A percentile compares a stretch with the other conserved stretches of the same genome.
These are phyloP conservation scores for Sminthopsis crassicaudata DNA, from an alignment of 2,113 vertebrate genomes.

Conservation along the genomic window DNA sequence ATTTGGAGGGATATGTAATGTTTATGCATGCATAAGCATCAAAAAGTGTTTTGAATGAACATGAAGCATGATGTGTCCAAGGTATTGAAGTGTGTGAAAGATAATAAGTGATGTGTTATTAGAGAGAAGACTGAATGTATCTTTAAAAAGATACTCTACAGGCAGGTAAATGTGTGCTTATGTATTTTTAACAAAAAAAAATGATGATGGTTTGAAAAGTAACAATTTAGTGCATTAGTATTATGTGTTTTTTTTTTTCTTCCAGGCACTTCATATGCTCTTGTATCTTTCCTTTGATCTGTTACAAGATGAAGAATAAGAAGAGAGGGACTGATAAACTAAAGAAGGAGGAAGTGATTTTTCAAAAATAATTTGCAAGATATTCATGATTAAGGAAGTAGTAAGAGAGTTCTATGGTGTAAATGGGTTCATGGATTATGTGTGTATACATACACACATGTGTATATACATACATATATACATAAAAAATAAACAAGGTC, in stretches of 20 bases:
- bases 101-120: background rate
- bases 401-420: background rate
- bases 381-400: background rate
- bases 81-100: slow-evolving; percentile 3
- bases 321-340: background rate
- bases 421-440: background rate
- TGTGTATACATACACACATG: too few relatives aligned
- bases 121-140: slow-evolving; percentile 1
- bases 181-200: slow-evolving; percentile 34
- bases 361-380: background rate
- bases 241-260: background rate
- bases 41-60: slow-evolving; percentile 24
- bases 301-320: background rate
- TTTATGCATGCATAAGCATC: background rate
- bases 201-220: slow-evolving; percentile 40
- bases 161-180: background rate
- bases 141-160: slow-evolving; percentile 25
- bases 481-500: background rate
- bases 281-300: slow-evolving; percentile 45
- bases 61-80: background rate
- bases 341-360: background rate
- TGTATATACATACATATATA: too few relatives aligned
- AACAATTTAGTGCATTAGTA: background rate
- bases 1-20: slow-evolving; percentile 1
- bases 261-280: background rate